phyloP scores from a whole-genome alignment of 2,888 invertebrate genomes.

The Agriopis leucophaearia region DNA sequence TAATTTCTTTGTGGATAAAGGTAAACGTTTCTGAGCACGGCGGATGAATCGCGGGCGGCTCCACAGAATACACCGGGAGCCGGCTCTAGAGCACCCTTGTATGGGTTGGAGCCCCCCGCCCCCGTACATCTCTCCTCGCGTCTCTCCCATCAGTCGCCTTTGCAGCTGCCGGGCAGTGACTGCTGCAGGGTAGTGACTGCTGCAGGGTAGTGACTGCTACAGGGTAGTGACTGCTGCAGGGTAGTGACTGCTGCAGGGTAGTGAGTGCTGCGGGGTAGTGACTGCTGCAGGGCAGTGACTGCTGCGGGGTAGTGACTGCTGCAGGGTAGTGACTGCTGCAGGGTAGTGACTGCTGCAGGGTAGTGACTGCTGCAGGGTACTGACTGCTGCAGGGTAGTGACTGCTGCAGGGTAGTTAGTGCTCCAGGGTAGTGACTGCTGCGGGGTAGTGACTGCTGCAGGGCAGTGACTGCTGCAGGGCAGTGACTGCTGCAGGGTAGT shows the following conservation, averaged over 20 bases:
- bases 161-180: slow-evolving; percentile 5
- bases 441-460: slow-evolving; percentile 2
- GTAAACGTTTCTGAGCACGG: slow-evolving; percentile 11
- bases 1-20: slow-evolving; percentile 3
- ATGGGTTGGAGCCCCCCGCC: no score
- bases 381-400: slow-evolving; percentile 8
- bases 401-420: slow-evolving; percentile 2
- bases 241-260: slow-evolving; percentile 3
- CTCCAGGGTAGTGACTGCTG: slow-evolving; percentile 4
- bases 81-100: slow-evolving; percentile 1
- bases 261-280: slow-evolving; percentile 6
- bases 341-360: slow-evolving; percentile 2
- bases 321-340: slow-evolving; percentile 4
- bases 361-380: slow-evolving; percentile 9
- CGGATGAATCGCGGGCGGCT: not conserved
- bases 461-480: not conserved
- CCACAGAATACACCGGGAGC: no score
- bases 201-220: slow-evolving; percentile 4
- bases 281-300: slow-evolving; percentile 3
- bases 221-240: no score
- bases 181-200: slow-evolving; percentile 4
- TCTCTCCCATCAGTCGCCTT: not conserved
- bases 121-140: no score
- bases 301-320: slow-evolving; percentile 4
- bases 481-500: slow-evolving; percentile 5